Evolutionary conservation across 2,797 vertebrate species (phyloP).

Genomic region (Coracias cyanogaster): DNA sequence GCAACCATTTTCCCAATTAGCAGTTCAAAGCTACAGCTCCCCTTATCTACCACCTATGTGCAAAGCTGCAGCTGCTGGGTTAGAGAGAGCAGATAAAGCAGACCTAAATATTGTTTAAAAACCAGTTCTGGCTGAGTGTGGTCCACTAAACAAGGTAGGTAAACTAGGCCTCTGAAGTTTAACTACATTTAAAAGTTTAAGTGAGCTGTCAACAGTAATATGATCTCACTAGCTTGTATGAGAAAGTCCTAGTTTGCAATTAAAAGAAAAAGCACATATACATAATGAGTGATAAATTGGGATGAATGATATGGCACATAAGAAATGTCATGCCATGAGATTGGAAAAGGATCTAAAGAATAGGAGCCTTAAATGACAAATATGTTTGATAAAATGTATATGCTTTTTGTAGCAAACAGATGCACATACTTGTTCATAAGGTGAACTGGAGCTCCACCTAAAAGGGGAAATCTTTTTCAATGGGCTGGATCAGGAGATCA

Average conservation of each 20-base stretch:
- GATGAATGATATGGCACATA: background rate
- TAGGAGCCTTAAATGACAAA: background rate
- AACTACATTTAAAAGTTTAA: too few relatives aligned
- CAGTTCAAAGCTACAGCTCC: too few relatives aligned
- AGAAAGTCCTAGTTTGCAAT: background rate
- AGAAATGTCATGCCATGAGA: background rate
- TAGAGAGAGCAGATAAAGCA: too few relatives aligned
- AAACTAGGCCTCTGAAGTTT: too few relatives aligned
- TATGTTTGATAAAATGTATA: background rate
- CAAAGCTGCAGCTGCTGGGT: too few relatives aligned
- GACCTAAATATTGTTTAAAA: too few relatives aligned
- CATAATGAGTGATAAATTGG: background rate
- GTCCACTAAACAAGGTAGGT: too few relatives aligned
- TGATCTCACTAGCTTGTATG: background rate
- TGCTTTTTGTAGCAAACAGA: background rate
- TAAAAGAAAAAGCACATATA: background rate
- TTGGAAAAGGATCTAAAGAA: background rate
- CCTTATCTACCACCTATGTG: too few relatives aligned
- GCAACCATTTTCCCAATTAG: too few relatives aligned
- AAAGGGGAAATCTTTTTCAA: background rate
- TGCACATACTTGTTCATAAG: background rate
- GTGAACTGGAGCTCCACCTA: rapidly evolving
- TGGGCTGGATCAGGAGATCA: background rate
- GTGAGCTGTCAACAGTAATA: background rate
- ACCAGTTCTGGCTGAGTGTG: too few relatives aligned